A percentile compares a stretch with the other conserved stretches of the same genome.
phyloP scores from a whole-genome alignment of 2,797 vertebrate species.

The Muscicapa comitata region DNA sequence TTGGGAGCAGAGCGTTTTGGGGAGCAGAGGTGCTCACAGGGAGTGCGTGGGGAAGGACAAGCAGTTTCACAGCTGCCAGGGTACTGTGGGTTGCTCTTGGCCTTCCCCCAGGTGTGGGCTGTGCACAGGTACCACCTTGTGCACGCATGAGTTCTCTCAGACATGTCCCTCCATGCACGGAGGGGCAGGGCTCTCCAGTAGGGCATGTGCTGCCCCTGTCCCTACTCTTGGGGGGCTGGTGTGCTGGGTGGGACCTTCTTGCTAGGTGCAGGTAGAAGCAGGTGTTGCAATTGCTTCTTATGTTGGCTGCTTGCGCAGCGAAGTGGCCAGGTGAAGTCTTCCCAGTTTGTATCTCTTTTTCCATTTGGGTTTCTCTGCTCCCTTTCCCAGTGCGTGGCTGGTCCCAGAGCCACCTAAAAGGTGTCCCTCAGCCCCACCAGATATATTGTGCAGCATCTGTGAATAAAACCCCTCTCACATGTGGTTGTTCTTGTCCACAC shows the following conservation, averaged over 20 bases:
- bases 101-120: background rate
- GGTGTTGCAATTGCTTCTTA: background rate
- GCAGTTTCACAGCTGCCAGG: background rate
- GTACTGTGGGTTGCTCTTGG: fast-evolving
- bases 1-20: fast-evolving
- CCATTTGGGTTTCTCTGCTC: background rate
- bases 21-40: background rate
- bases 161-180: fast-evolving
- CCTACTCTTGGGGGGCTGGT: fast-evolving
- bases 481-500: background rate
- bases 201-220: background rate
- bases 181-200: background rate
- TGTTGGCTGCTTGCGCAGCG: fast-evolving
- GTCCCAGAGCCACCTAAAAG: background rate
- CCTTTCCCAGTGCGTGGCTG: background rate
- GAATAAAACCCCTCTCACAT: background rate
- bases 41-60: fast-evolving
- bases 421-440: background rate
- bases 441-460: background rate
- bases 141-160: fast-evolving
- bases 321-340: background rate
- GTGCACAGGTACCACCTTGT: background rate
- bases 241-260: background rate
- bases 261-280: background rate
- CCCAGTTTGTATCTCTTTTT: background rate